Base-by-base conservation (phyloP, 2,888 invertebrate species). In the Tinea semifulvella region DNA sequence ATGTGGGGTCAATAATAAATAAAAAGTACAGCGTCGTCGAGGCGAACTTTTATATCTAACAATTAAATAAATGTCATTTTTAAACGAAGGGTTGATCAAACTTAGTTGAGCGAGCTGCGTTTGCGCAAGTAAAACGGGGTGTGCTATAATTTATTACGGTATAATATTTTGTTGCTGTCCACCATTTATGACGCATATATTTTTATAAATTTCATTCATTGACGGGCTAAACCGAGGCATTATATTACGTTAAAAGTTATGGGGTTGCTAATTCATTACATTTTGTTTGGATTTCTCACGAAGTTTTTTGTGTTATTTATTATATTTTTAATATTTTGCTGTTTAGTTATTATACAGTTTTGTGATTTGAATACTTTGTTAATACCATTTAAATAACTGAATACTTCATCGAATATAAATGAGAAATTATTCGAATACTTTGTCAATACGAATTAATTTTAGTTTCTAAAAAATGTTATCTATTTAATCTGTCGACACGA, bases 111-210 rank as follows among this genome's bases (percentile, higher is more conserved):
- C 73, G 71, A 61, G 66, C 54, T 62, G 55, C 65, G 66, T 66
- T 65, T 61, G 65, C 65, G 68, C 69, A 67, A 50, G 63, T 63
- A 65, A 66, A 73, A 75, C 71, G 71, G 79, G 77, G 79, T 77
- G 75, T 73, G 68, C 72, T 68, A 65, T 80, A 68, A 79, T 79
- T 80, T 80, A 80, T 79, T 70, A 66, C 69, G 61, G 57, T 73
- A 72, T 75, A 77, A 77, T 76, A 76, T 77, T 77, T 74, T 66
- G 76, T 65, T 70, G 65, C 69, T 68, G 67, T 68, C 68, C 62
- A 68, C 68, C 66, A 60, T 75, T 79, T 72, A 75, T 73, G 61
- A 65, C 61, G 57, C 59, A 61, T 71, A 43, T 48, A 46, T 72
- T 73, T 73, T 74, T 72, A 69, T 65, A 38, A 45, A 46, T 25